These are phyloP conservation scores for Uria lomvia DNA, from an alignment of 2,113 vertebrate genomes.

Conservation along the genomic window DNA sequence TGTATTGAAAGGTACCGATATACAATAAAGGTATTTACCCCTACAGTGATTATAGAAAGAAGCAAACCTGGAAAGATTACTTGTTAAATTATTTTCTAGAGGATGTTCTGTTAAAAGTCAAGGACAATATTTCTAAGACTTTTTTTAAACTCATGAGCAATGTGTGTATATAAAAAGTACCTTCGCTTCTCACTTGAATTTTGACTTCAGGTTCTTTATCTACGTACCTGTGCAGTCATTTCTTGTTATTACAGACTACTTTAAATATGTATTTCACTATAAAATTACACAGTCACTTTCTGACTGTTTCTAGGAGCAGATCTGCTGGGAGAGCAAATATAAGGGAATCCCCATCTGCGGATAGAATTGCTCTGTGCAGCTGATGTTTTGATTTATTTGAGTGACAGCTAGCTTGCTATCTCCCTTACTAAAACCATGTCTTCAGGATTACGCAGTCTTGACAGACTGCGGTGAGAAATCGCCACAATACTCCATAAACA, in stretches of 20 bases:
- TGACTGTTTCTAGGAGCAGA: not conserved
- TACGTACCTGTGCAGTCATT: accelerated
- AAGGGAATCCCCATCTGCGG: not conserved
- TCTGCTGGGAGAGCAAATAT: not conserved
- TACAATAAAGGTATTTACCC: not conserved
- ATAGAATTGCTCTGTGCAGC: not conserved
- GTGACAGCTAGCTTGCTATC: not conserved
- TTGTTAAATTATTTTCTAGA: not conserved
- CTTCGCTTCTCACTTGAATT: not conserved
- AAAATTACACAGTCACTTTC: not conserved
- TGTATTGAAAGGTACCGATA: not conserved
- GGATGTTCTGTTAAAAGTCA: not conserved
- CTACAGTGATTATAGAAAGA: not conserved
- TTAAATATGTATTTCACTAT: not conserved
- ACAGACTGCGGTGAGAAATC: not conserved
- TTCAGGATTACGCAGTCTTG: not conserved
- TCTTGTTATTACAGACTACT: not conserved
- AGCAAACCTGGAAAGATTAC: not conserved
- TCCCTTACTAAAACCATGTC: not conserved
- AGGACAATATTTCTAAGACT: not conserved
- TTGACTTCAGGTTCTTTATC: not conserved
- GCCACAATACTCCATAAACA: not conserved
- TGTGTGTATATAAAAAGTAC: not conserved
- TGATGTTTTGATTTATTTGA: not conserved
- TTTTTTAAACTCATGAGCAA: not conserved